Evolutionary conservation across 2,113 vertebrate genomes (phyloP).

Genomic region (Ammodytes dubius): DNA sequence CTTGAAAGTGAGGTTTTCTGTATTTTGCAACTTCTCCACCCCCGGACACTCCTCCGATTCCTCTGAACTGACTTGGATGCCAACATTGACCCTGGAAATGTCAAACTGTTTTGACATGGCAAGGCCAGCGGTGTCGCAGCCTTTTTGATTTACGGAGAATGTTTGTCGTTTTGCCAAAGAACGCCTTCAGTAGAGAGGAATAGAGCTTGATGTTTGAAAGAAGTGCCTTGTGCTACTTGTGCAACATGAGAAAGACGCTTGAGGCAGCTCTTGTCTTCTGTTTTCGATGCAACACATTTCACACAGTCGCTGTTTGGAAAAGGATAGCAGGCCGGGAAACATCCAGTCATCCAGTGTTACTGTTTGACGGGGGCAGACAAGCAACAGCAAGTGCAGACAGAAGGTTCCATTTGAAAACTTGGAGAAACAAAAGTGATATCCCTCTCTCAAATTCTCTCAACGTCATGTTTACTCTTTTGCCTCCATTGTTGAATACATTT

Average conservation of each 20-base stretch:
- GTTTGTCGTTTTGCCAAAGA: conserved; percentile 30
- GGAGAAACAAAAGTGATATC: neutral
- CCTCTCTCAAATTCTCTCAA: neutral
- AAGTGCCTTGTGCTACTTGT: neutral
- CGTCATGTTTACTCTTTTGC: neutral
- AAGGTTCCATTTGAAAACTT: conserved; percentile 10
- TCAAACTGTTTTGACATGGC: conserved; percentile 30
- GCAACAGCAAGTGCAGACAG: conserved; percentile 17
- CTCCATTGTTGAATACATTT: conserved; percentile 24
- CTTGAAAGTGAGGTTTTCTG: conserved; percentile 38
- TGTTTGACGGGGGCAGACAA: conserved; percentile 50
- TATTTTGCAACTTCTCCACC: conserved; percentile 14
- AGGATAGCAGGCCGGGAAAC: conserved; percentile 34
- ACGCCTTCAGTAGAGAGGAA: conserved; percentile 24
- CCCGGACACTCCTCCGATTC: conserved; percentile 3
- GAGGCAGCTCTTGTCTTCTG: conserved; percentile 45
- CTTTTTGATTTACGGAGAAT: conserved; percentile 23
- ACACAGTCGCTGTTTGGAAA: conserved; percentile 31
- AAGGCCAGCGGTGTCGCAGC: conserved; percentile 21
- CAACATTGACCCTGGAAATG: conserved; percentile 47
- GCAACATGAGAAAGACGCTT: conserved; percentile 51
- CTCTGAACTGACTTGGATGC: conserved; percentile 33
- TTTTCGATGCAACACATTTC: conserved; percentile 30
- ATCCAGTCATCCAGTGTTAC: conserved; percentile 32
- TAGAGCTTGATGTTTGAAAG: conserved; percentile 37